phyloP scores from a whole-genome alignment of 2,797 vertebrate species.

The Oophaga sylvatica region DNA sequence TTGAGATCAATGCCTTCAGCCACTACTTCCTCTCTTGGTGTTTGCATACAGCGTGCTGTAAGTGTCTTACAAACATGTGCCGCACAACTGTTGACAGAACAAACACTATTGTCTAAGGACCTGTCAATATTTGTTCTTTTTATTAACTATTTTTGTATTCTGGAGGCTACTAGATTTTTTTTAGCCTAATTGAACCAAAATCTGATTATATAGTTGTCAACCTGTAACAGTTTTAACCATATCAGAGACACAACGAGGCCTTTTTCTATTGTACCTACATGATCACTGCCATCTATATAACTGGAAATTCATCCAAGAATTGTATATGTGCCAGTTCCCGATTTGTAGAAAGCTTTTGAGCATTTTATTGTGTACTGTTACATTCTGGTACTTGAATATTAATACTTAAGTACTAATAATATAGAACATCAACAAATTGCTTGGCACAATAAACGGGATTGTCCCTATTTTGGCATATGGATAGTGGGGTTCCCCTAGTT shows the following conservation, averaged over 20 bases:
- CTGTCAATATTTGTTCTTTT: slow-evolving; percentile 51
- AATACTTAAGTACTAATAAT: not conserved
- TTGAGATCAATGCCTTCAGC: slow-evolving; percentile 25
- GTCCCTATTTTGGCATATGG: not conserved
- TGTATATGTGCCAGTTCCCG: not conserved
- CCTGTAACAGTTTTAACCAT: not conserved
- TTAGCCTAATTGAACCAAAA: slow-evolving; percentile 9
- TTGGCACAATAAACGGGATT: no score
- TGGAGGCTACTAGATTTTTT: not conserved
- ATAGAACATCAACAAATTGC: not conserved
- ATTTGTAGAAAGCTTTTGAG: not conserved
- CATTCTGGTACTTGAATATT: not conserved
- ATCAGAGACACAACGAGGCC: not conserved
- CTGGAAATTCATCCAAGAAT: not conserved
- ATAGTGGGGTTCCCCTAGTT: not conserved
- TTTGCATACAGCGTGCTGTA: slow-evolving; percentile 51
- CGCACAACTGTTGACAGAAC: slow-evolving; percentile 44
- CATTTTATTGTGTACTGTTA: no score
- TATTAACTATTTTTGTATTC: slow-evolving; percentile 25
- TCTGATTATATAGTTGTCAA: not conserved
- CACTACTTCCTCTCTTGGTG: slow-evolving; percentile 36
- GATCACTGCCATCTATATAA: not conserved
- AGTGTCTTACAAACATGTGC: slow-evolving; percentile 46
- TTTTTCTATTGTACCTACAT: not conserved
- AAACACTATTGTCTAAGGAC: slow-evolving; percentile 52